These are phyloP conservation scores for Lycopodina hypogea DNA, from an alignment of 37 sponge, comb jelly and placozoan species.

Conservation along the genomic window DNA sequence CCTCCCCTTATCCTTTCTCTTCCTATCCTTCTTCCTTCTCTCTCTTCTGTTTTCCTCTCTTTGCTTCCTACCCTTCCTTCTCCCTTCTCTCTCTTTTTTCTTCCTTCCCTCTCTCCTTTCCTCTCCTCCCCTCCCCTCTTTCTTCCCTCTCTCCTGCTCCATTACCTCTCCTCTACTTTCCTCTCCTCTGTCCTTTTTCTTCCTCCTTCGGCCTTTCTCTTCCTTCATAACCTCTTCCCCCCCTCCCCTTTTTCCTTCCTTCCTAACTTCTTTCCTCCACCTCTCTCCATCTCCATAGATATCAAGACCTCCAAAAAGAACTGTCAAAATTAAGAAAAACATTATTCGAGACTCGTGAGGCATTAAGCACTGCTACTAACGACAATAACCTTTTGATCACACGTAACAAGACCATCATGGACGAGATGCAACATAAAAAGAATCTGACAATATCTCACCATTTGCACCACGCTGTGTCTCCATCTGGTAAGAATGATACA, in stretches of 20 bases:
- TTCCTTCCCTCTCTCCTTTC: no score
- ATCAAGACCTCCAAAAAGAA: neutral
- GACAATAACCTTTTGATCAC: slow-evolving; percentile 34
- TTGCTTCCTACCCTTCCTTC: no score
- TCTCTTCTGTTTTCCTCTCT: no score
- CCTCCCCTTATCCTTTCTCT: no score
- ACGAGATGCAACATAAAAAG: slow-evolving; percentile 27
- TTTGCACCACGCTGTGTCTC: neutral
- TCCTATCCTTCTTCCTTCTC: no score
- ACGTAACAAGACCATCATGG: slow-evolving; percentile 11
- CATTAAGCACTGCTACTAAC: neutral
- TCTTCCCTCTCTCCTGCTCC: neutral
- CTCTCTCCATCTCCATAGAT: no score
- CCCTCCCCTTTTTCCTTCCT: neutral
- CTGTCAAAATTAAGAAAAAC: neutral
- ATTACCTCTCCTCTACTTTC: neutral
- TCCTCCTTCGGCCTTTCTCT: neutral
- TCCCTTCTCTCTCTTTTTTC: no score
- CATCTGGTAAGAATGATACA: neutral
- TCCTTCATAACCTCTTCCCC: neutral
- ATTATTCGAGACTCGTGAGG: neutral
- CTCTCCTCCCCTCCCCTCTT: neutral
- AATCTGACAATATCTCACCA: neutral
- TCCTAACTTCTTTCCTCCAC: no score
- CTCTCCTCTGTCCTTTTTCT: neutral